Base-by-base conservation (phyloP, 2,888 invertebrate genomes). In the Plebejus melissa region DNA sequence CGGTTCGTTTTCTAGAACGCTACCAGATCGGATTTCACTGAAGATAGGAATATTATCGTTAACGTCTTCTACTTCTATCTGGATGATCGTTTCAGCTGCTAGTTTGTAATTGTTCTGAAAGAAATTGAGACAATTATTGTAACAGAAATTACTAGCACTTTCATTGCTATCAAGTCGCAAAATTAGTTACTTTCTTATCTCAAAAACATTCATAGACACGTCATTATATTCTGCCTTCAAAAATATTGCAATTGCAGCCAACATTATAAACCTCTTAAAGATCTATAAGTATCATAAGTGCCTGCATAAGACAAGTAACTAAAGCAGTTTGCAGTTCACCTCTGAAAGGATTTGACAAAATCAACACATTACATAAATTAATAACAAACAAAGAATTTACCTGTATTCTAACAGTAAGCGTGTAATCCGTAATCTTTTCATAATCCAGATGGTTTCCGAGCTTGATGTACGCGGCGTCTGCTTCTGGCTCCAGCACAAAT, bases 31-130 rank as follows among this genome's bases (percentile, higher is more conserved):
- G 16, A 97, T 95, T 87, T 97, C 97, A 71, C 96, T 96, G 83
- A 98, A 98, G 80, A 96, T 95, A 0, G 96, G 98, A 80, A 97
- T 96, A 83, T 98, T 98, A 86, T 98, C 98, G 84, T 98, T 98
- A 0, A 98, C 98, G 86, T 98, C 98, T 83, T 95, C 94, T 1
- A 98, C 95, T 87, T 96, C 95, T 54, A 98, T 96, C 82, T 95
- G 95, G 74, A 98, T 94, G 76, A 96, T 95, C 16, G 96, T 96
- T 88, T 97, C 97, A 2, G 97, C 96, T 3, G 96, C 96, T 85
- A 98, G 89, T 82, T 96, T 95, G 84, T 96, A 96, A 81, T 96
- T 97, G 87, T 98, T 98, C 91, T 96, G 94, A 4, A 86, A 85
- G 76, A 74, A 74, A 65, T 75, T 6, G 4, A 28, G 2, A 58